Conservation (phyloP, 2,797 vertebrate genomes). For the Phyllotis vaccarum region DNA sequence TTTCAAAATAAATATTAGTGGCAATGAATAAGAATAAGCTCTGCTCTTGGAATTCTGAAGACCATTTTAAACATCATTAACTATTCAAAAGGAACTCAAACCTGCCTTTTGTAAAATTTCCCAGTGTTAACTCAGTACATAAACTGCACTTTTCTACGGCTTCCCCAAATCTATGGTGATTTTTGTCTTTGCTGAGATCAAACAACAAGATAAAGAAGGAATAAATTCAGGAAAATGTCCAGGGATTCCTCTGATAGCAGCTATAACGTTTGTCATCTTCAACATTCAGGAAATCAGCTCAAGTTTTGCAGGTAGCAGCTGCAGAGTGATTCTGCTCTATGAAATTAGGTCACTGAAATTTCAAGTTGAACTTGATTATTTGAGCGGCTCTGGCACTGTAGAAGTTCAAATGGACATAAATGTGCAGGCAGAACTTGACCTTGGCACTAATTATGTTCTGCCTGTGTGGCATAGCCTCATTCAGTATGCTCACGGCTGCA, state of each 20-base stretch:
- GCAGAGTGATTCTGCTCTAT: neutral
- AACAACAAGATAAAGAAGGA: slow-evolving; percentile 48
- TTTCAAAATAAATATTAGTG: slow-evolving; percentile 15
- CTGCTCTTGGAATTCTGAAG: neutral
- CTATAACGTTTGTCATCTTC: slow-evolving; percentile 21
- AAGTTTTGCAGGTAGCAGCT: slow-evolving; percentile 47
- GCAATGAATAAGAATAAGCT: neutral
- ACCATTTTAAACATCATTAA: neutral
- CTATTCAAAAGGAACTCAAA: neutral
- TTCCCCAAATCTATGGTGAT: neutral
- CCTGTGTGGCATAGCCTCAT: slow-evolving; percentile 50
- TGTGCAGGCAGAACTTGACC: slow-evolving; percentile 15
- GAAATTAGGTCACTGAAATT: slow-evolving; percentile 67
- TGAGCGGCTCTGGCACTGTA: slow-evolving; percentile 50
- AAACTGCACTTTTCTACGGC: neutral
- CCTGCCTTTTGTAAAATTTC: neutral
- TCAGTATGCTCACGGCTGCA: slow-evolving; percentile 48
- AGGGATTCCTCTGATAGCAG: neutral
- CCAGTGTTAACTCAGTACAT: neutral
- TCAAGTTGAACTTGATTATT: slow-evolving; percentile 28
- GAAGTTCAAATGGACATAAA: slow-evolving; percentile 49
- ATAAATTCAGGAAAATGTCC: slow-evolving; percentile 17
- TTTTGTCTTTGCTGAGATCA: neutral
- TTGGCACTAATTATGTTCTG: slow-evolving; percentile 69
- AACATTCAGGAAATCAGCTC: slow-evolving; percentile 49